Conservation (phyloP, 1,140 invertebrate species). For the Drosophila punjabiensis region DNA sequence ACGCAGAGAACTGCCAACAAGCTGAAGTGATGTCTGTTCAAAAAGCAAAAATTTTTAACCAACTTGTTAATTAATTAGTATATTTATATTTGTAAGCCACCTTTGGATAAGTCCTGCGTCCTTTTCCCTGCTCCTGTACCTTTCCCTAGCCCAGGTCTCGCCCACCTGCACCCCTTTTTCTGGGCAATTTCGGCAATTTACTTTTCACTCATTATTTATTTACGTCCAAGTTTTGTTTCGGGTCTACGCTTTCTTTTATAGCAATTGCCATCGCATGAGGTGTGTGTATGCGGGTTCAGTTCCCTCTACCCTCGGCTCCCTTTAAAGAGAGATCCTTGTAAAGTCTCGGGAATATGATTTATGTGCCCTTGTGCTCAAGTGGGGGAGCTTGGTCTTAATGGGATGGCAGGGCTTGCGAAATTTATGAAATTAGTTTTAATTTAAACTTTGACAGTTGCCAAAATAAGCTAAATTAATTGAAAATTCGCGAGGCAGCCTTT, state of each 20-base stretch:
- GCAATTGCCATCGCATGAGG: conserved; percentile 50
- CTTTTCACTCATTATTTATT: conserved; percentile 70
- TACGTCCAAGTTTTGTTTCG: conserved; percentile 52
- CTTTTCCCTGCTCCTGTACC: neutral
- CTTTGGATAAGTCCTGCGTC: conserved; percentile 24
- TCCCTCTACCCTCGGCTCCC: neutral
- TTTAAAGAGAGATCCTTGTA: neutral
- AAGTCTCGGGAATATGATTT: conserved; percentile 56
- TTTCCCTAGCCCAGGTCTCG: neutral
- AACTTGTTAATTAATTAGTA: conserved; percentile 69
- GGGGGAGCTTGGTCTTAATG: conserved; percentile 1
- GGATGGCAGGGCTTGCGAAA: conserved; percentile 13
- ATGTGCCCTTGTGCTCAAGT: conserved; percentile 39
- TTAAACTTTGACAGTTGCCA: conserved; percentile 40
- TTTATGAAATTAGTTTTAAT: conserved; percentile 52
- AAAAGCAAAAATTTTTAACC: conserved; percentile 49
- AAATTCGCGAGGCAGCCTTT: neutral
- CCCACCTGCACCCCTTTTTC: conserved; percentile 11
- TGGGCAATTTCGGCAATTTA: conserved; percentile 49
- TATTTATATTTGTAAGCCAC: conserved; percentile 38
- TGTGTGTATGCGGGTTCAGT: conserved; percentile 22
- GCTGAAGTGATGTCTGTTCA: conserved; percentile 29
- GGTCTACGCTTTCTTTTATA: conserved; percentile 47
- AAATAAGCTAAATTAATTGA: conserved; percentile 33
- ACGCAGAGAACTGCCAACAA: conserved; percentile 15